Evolutionary conservation across 1,140 invertebrate species (phyloP).

Genomic region (Drosophila kepulauana): DNA sequence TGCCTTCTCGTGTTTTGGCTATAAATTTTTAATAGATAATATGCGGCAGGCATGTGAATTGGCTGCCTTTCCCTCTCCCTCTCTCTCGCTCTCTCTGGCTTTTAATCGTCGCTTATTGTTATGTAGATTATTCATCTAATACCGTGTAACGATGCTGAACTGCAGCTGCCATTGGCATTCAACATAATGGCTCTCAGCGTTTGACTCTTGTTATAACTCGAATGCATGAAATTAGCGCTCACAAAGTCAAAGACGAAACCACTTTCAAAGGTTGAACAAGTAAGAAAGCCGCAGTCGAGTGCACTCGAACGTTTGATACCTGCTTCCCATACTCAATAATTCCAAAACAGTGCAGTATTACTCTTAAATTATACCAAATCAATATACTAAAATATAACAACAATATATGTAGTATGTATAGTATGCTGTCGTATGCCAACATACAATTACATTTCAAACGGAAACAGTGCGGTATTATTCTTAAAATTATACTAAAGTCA

Average conservation of each 20-base stretch:
- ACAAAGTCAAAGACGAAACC: slow-evolving; percentile 57
- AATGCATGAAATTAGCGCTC: slow-evolving; percentile 76
- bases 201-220: slow-evolving; percentile 62
- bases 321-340: no score
- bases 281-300: no score
- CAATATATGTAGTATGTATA: no score
- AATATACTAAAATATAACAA: no score
- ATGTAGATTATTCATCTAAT: slow-evolving; percentile 79
- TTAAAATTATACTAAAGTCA: no score
- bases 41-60: slow-evolving; percentile 75
- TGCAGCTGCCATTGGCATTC: slow-evolving; percentile 30
- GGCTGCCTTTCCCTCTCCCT: slow-evolving; percentile 12
- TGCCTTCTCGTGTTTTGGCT: slow-evolving; percentile 54
- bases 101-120: slow-evolving; percentile 82
- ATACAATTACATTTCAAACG: no score
- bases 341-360: no score
- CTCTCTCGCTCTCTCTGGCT: slow-evolving; percentile 54
- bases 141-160: slow-evolving; percentile 31
- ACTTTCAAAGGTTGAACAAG: slow-evolving; percentile 36
- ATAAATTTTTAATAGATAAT: slow-evolving; percentile 83
- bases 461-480: no score
- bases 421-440: no score
- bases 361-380: no score
- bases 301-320: no score
- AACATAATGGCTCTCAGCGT: slow-evolving; percentile 44